Evolutionary conservation across 2,888 invertebrate genomes (phyloP).

Genomic region (Caenorhabditis afra): DNA sequence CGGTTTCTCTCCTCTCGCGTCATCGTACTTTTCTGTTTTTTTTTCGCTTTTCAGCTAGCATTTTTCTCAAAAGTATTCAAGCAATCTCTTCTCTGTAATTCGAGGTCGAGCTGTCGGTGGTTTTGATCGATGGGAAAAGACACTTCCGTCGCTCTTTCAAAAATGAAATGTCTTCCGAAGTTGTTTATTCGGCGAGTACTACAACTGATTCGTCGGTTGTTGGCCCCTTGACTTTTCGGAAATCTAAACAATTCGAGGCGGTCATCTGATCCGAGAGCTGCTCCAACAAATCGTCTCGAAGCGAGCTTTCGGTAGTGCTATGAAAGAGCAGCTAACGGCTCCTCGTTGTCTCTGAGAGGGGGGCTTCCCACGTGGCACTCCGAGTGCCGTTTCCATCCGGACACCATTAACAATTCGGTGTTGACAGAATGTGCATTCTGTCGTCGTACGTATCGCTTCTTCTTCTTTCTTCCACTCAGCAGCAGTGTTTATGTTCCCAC

Average conservation of each 20-base stretch:
- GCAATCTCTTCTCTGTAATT: no score
- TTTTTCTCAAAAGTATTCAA: no score
- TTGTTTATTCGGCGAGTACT: constrained; percentile 52
- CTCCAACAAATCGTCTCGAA: not conserved
- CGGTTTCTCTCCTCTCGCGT: constrained; percentile 2
- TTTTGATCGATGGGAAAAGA: no score
- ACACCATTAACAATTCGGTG: constrained; percentile 42
- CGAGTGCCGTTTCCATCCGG: not conserved
- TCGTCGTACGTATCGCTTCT: constrained; percentile 6
- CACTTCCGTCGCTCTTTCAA: not conserved
- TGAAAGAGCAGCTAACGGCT: constrained; percentile 36
- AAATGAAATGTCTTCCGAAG: not conserved
- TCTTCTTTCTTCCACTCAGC: constrained; percentile 4
- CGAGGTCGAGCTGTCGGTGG: no score
- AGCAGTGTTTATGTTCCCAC: constrained; percentile 47
- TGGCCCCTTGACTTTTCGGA: constrained; percentile 14
- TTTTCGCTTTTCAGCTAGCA: not conserved
- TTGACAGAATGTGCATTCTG: constrained; percentile 49
- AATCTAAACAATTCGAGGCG: constrained; percentile 44
- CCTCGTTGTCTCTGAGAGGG: constrained; percentile 54
- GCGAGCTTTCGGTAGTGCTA: no score
- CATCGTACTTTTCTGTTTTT: constrained; percentile 20
- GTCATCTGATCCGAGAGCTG: constrained; percentile 23
- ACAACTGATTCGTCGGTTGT: constrained; percentile 50
- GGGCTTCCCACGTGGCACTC: constrained; percentile 36